phyloP scores from a whole-genome alignment of 2,113 vertebrate genomes.

The Hyperopisus bebe region DNA sequence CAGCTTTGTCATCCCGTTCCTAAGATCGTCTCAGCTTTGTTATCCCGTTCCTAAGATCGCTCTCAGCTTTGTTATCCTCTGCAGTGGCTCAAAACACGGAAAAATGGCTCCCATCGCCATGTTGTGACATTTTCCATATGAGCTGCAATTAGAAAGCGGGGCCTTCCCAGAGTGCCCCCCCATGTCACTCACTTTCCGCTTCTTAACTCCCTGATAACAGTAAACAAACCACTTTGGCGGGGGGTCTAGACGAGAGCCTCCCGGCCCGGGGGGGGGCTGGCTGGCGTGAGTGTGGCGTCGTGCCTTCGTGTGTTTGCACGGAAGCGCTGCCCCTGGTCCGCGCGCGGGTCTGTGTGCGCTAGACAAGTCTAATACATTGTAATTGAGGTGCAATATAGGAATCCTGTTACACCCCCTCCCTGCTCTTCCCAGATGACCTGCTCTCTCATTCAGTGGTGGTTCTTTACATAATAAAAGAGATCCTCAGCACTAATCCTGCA shows the following conservation, averaged over 20 bases:
- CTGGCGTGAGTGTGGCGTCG: not conserved
- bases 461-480: constrained; percentile 90
- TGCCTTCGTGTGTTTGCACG: not conserved
- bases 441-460: constrained; percentile 63
- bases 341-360: constrained; percentile 1
- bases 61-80: not conserved
- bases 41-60: not conserved
- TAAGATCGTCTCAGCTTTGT: not conserved
- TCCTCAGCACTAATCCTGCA: constrained; percentile 88
- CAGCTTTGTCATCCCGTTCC: not conserved
- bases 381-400: constrained; percentile 3
- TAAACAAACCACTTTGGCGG: constrained; percentile 33
- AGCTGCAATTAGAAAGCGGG: not conserved
- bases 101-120: not conserved
- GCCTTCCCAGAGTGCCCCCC: not conserved
- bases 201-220: constrained; percentile 36
- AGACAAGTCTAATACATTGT: constrained; percentile 11
- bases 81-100: not conserved
- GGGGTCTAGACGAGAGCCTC: constrained; percentile 9
- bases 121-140: constrained; percentile 3
- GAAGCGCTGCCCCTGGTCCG: not conserved
- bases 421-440: constrained; percentile 45
- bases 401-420: constrained; percentile 26
- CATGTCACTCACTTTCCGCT: not conserved
- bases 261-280: constrained; percentile 28